Evolutionary conservation across 2,113 vertebrate species (phyloP).

Genomic region (Eublepharis macularius): DNA sequence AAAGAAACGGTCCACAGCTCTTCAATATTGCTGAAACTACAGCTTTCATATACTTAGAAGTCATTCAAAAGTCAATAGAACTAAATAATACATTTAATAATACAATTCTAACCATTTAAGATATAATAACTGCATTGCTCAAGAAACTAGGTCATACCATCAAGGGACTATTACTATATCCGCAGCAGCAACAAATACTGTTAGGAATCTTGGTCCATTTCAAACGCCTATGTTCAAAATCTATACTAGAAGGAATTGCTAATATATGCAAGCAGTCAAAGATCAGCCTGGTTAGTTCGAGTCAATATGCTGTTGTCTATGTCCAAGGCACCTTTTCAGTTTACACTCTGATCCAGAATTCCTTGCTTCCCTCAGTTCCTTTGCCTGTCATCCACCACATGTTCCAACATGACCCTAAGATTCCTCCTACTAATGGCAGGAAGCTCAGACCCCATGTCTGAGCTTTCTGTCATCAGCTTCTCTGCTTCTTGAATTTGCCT

Average conservation of each 20-base stretch:
- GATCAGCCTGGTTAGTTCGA: background rate
- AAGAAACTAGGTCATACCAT: background rate
- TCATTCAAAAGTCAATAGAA: background rate
- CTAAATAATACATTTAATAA: background rate
- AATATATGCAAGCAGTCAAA: background rate
- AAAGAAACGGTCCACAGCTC: background rate
- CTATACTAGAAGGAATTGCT: background rate
- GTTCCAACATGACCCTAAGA: background rate
- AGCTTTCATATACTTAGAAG: accelerated
- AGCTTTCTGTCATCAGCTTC: background rate
- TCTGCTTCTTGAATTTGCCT: no score
- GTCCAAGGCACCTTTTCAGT: background rate
- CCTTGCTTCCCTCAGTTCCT: background rate
- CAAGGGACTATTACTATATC: background rate
- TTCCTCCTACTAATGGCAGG: background rate
- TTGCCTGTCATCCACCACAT: background rate
- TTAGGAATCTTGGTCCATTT: background rate
- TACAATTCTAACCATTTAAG: background rate
- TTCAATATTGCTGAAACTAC: background rate
- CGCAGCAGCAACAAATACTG: background rate
- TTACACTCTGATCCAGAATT: background rate
- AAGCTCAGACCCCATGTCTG: background rate
- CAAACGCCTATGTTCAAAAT: background rate
- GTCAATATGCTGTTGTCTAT: background rate
- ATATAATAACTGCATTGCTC: background rate